A percentile compares a stretch with the other conserved stretches of the same genome.
Conservation (phyloP, 2,888 invertebrate species). For the Dolichopus griseipennis region DNA sequence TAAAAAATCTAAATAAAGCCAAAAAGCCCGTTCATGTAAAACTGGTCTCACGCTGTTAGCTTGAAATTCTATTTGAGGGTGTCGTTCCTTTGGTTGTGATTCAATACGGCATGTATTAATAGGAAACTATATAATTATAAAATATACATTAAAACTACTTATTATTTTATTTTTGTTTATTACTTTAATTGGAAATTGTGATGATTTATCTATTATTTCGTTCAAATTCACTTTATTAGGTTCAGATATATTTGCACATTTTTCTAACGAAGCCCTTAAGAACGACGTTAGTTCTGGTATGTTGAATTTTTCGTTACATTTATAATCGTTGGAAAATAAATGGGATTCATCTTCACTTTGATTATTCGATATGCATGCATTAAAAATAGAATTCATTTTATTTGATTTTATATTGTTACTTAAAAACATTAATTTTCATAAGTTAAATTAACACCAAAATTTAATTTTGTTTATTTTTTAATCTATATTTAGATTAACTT, state of each 20-base stretch:
- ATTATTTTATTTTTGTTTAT: neutral
- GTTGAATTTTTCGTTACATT: no score
- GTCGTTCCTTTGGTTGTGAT: slow-evolving; percentile 22
- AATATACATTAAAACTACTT: neutral
- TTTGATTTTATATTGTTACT: no score
- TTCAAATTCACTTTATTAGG: neutral
- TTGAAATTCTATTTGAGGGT: slow-evolving; percentile 21
- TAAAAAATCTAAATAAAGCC: slow-evolving; percentile 52
- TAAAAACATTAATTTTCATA: no score
- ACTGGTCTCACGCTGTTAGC: slow-evolving; percentile 52
- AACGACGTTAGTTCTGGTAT: no score
- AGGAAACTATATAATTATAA: slow-evolving; percentile 23
- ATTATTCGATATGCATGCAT: no score
- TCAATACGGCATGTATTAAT: slow-evolving; percentile 22
- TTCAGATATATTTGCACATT: neutral
- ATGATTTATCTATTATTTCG: slow-evolving; percentile 16
- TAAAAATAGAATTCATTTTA: no score
- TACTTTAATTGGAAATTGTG: slow-evolving; percentile 19
- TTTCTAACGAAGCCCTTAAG: neutral
- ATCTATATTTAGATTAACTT: no score
- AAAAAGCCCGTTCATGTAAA: slow-evolving; percentile 53
- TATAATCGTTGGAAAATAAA: no score
- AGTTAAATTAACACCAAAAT: no score
- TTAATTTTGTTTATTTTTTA: no score
- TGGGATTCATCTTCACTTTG: no score